Conservation (phyloP, 2,888 invertebrate genomes). For the Agrypnus murinus region DNA sequence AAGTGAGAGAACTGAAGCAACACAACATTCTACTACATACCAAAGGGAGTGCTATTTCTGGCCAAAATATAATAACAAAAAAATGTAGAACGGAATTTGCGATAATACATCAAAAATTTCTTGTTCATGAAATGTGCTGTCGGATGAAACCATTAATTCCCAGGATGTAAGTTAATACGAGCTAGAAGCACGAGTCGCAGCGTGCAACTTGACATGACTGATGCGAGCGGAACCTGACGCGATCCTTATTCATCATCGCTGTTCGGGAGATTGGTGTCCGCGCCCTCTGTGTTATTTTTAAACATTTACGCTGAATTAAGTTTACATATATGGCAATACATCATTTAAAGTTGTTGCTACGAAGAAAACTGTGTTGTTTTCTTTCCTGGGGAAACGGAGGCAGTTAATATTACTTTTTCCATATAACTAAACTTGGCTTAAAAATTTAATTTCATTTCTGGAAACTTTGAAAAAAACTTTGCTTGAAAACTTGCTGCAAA, state of each 20-base stretch:
- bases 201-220: constrained; percentile 45
- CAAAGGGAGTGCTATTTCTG: constrained; percentile 15
- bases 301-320: constrained; percentile 40
- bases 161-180: constrained; percentile 46
- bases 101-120: constrained; percentile 41
- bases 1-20: neutral
- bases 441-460: too few relatives aligned
- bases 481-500: too few relatives aligned
- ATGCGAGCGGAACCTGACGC: constrained; percentile 49
- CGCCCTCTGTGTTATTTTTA: constrained; percentile 45
- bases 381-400: too few relatives aligned
- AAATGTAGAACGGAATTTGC: constrained; percentile 16
- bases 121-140: constrained; percentile 40
- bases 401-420: too few relatives aligned
- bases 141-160: constrained; percentile 45
- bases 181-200: constrained; percentile 36
- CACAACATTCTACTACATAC: neutral
- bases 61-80: constrained; percentile 23
- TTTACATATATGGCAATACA: constrained; percentile 38
- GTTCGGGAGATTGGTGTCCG: constrained; percentile 46
- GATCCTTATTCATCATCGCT: constrained; percentile 49
- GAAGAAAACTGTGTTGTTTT: too few relatives aligned
- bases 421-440: too few relatives aligned
- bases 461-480: too few relatives aligned
- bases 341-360: constrained; percentile 17